A percentile compares a stretch with the other conserved stretches of the same genome.
phyloP scores from a whole-genome alignment of 2,797 vertebrate genomes.

The Australoheros facetus region DNA sequence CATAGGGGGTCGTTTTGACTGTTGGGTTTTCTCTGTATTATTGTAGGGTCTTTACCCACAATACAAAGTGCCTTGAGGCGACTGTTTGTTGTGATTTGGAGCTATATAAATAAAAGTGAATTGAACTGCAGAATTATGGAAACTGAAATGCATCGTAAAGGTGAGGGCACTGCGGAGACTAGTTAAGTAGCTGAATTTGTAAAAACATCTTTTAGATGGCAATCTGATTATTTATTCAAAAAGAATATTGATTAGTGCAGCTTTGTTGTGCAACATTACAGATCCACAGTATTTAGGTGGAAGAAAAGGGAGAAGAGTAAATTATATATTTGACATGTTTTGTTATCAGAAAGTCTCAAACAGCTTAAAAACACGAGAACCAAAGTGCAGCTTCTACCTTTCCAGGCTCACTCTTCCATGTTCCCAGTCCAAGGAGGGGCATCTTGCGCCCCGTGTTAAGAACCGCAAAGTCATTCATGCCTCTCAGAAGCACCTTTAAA shows the following conservation, averaged over 20 bases:
- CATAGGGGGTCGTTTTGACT: no score
- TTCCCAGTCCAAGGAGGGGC: slow-evolving; percentile 93
- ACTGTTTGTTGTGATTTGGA: no score
- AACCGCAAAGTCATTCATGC: slow-evolving; percentile 84
- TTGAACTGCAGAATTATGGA: no score
- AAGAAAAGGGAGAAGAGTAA: not conserved
- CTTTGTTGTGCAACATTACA: not conserved
- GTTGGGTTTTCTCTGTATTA: no score
- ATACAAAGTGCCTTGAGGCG: no score
- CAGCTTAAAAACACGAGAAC: not conserved
- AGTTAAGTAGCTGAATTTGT: not conserved
- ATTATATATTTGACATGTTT: not conserved
- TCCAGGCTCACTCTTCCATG: slow-evolving; percentile 94
- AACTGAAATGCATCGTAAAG: no score
- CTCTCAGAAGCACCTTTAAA: slow-evolving; percentile 77
- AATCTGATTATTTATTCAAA: not conserved
- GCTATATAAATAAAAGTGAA: no score
- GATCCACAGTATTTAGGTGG: no score
- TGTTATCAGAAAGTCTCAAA: not conserved
- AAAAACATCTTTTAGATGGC: not conserved
- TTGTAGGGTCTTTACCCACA: no score
- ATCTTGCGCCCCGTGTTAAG: slow-evolving; percentile 93
- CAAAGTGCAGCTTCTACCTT: slow-evolving; percentile 79
- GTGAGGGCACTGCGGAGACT: not conserved
- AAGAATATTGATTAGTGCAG: not conserved